Percentiles rank a stretch among this genome's conserved stretches.
Conservation (phyloP, 2,797 vertebrate genomes). For the Poliocrania exsul region DNA sequence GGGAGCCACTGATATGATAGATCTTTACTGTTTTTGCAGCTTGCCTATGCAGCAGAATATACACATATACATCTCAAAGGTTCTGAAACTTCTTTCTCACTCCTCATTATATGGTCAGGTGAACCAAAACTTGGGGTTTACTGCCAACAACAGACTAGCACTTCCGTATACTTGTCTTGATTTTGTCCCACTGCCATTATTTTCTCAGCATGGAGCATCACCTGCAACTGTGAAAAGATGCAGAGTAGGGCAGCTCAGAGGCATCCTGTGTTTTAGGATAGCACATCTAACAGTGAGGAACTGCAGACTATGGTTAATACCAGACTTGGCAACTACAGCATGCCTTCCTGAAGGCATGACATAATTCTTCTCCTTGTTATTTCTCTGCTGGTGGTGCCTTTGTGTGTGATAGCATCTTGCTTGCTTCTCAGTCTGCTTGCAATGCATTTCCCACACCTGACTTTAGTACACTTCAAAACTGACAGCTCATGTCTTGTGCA, state of each 20-base stretch:
- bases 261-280: background rate
- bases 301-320: background rate
- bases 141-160: accelerated
- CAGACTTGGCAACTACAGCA: background rate
- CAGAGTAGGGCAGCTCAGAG: background rate
- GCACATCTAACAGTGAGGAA: background rate
- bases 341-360: background rate
- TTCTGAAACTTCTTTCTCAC: background rate
- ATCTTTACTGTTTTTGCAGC: background rate
- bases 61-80: background rate
- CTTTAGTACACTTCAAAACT: background rate
- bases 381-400: background rate
- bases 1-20: background rate
- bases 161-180: background rate
- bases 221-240: background rate
- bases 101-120: background rate
- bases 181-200: background rate
- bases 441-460: background rate
- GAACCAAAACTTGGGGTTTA: background rate
- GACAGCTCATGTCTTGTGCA: background rate
- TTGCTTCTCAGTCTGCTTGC: background rate
- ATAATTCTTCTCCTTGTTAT: background rate
- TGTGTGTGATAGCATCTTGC: background rate
- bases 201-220: background rate
- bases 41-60: background rate